Conservation (phyloP, 2,888 invertebrate species). For the Steinernema scapterisci region DNA sequence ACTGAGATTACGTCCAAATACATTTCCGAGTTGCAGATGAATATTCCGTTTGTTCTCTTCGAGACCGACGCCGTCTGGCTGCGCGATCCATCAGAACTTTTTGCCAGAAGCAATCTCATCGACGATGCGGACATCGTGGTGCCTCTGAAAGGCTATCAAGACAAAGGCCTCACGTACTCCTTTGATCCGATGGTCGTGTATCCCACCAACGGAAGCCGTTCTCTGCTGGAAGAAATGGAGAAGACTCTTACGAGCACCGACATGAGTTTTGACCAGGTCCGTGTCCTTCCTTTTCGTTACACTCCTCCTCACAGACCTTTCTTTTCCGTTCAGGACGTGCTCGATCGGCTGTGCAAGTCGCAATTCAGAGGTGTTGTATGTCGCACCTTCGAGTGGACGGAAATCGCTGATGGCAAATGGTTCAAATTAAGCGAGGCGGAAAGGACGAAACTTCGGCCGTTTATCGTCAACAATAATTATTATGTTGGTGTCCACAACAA, state of each 20-base stretch:
- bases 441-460: slow-evolving; percentile 45
- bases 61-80: slow-evolving; percentile 65
- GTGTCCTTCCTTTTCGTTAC: neutral
- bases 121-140: slow-evolving; percentile 61
- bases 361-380: slow-evolving; percentile 57
- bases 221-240: slow-evolving; percentile 52
- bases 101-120: slow-evolving; percentile 36
- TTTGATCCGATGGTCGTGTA: slow-evolving; percentile 62
- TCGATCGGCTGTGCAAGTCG: slow-evolving; percentile 56
- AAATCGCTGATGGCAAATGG: slow-evolving; percentile 65
- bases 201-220: slow-evolving; percentile 49
- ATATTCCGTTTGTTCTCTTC: slow-evolving; percentile 56
- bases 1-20: slow-evolving; percentile 1
- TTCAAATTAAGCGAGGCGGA: slow-evolving; percentile 54
- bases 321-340: slow-evolving; percentile 50
- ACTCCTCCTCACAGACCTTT: too few relatives aligned
- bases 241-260: slow-evolving; percentile 35
- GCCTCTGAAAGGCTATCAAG: slow-evolving; percentile 48
- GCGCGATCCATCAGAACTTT: slow-evolving; percentile 49
- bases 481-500: slow-evolving; percentile 63
- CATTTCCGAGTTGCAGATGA: slow-evolving; percentile 32
- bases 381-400: slow-evolving; percentile 55
- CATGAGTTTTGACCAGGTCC: slow-evolving; percentile 51
- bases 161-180: slow-evolving; percentile 39
- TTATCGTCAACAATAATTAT: slow-evolving; percentile 64